Conservation (phyloP, 2,797 vertebrate genomes). For the Poeciliopsis paucimaculata region DNA sequence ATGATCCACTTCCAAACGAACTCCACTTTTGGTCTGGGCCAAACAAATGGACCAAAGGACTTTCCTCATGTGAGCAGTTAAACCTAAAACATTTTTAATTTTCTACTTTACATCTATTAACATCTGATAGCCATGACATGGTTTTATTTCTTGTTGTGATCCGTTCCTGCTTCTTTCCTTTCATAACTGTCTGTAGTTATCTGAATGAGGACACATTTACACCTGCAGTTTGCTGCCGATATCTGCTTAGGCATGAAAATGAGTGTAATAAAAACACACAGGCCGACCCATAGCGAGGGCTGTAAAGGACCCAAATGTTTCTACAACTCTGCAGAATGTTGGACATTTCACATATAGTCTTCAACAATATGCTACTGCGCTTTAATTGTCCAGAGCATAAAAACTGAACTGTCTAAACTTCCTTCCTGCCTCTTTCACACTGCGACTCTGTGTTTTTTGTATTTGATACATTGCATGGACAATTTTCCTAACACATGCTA, state of each 20-base stretch:
- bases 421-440: slow-evolving; percentile 37
- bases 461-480: background rate
- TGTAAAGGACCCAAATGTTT: slow-evolving; percentile 6
- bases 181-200: background rate
- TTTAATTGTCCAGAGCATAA: slow-evolving; percentile 9
- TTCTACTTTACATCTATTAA: background rate
- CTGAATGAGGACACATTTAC: background rate
- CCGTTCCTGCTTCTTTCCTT: background rate
- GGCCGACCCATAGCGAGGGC: background rate
- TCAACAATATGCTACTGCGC: slow-evolving; percentile 12
- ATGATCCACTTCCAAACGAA: no score
- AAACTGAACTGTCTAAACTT: slow-evolving; percentile 35
- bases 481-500: background rate
- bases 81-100: background rate
- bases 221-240: background rate
- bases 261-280: background rate
- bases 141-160: background rate
- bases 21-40: no score
- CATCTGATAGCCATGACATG: background rate
- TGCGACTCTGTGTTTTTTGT: background rate
- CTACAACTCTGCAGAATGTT: slow-evolving; percentile 8
- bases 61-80: background rate
- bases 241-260: background rate
- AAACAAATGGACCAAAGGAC: no score
- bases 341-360: background rate